A percentile compares a stretch with the other conserved stretches of the same genome.
Conservation (phyloP, 2,113 vertebrate species). For the Motacilla tschutschensis region DNA sequence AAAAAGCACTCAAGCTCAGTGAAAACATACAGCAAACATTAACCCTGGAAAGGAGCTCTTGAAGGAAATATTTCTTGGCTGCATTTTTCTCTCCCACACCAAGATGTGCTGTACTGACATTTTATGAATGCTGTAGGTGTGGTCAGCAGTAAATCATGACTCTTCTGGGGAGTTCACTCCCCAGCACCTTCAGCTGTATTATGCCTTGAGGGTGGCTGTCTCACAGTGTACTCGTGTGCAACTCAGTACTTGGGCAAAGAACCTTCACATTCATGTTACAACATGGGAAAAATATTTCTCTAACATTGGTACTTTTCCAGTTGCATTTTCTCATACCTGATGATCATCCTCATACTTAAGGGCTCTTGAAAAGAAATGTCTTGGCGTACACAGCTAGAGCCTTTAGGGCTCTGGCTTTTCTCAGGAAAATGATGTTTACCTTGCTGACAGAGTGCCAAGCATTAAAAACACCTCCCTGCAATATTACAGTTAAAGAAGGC, state of each 20-base stretch:
- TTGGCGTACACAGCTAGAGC: background rate
- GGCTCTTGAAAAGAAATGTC: background rate
- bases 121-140: conserved; percentile 35
- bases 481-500: background rate
- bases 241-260: background rate
- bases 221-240: background rate
- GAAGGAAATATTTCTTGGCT: background rate
- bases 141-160: conserved; percentile 36
- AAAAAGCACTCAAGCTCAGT: background rate
- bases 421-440: background rate
- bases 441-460: background rate
- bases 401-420: background rate
- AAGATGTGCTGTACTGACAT: conserved; percentile 39
- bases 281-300: conserved; percentile 44
- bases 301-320: conserved; percentile 32
- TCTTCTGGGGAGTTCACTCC: conserved; percentile 18
- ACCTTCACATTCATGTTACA: conserved; percentile 34
- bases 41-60: background rate
- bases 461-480: background rate
- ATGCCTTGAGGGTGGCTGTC: background rate
- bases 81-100: conserved; percentile 40
- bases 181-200: conserved; percentile 9
- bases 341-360: background rate
- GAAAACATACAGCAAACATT: background rate
- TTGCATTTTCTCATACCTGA: conserved; percentile 32